Percentiles rank a stretch among this genome's conserved stretches.
Evolutionary conservation across 2,113 vertebrate genomes (phyloP).

Genomic region (Heliornis fulica): DNA sequence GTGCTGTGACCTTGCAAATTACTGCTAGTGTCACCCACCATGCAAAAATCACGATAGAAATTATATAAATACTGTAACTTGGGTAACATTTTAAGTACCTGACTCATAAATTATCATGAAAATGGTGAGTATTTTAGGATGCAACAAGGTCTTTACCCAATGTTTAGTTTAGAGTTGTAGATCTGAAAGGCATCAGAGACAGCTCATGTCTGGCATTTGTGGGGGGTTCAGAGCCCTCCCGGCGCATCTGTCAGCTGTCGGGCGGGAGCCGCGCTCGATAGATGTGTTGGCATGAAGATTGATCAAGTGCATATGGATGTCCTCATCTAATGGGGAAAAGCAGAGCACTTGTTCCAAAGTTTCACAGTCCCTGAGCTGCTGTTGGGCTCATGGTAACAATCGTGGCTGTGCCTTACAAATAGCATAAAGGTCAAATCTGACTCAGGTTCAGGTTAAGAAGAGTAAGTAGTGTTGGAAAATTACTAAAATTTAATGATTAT

Average conservation of each 20-base stretch:
- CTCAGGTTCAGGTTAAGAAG: not conserved
- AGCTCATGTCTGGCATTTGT: not conserved
- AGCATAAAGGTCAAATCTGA: not conserved
- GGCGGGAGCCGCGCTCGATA: not conserved
- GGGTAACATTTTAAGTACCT: not conserved
- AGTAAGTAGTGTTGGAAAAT: not conserved
- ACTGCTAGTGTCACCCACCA: not conserved
- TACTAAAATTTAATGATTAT: not conserved
- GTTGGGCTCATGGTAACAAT: fast-evolving
- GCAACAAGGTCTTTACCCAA: not conserved
- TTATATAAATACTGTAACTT: not conserved
- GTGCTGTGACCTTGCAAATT: not conserved
- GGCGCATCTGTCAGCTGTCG: constrained; percentile 1
- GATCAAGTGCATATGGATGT: no score
- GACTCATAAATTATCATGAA: constrained; percentile 34
- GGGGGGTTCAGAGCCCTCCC: not conserved
- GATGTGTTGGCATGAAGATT: not conserved
- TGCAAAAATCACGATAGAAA: not conserved
- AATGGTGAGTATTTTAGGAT: constrained; percentile 12
- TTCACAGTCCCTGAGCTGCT: not conserved
- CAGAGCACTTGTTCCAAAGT: not conserved
- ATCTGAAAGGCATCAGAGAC: not conserved
- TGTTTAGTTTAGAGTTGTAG: not conserved
- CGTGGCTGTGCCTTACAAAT: fast-evolving
- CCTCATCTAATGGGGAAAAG: fast-evolving